Conservation (phyloP, 2,888 invertebrate genomes). For the Pycnomerus fuliginosus region DNA sequence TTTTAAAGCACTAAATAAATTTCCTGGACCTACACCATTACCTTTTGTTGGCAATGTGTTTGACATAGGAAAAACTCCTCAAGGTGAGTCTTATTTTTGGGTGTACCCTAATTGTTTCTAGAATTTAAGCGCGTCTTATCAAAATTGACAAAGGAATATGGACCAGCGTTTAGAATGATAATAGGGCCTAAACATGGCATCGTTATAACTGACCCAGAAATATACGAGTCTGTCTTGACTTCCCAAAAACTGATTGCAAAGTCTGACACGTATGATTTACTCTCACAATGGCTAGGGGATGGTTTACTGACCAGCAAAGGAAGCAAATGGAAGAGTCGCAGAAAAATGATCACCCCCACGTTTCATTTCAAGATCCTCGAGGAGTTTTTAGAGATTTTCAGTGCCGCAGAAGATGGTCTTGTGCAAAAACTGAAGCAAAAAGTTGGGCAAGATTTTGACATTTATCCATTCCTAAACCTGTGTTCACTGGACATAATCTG, state of each 20-base stretch:
- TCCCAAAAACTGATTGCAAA: conserved; percentile 32
- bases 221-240: conserved; percentile 8
- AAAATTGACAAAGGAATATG: conserved; percentile 5
- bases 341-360: conserved; percentile 42
- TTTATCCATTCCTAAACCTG: conserved; percentile 32
- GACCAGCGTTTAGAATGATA: conserved; percentile 5
- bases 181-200: conserved; percentile 2
- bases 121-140: conserved; percentile 3
- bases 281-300: conserved; percentile 46
- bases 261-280: conserved; percentile 39
- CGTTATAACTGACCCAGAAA: conserved; percentile 11
- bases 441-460: conserved; percentile 31
- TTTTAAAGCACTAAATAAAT: conserved; percentile 5
- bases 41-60: conserved; percentile 14
- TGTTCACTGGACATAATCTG: conserved; percentile 39
- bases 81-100: conserved; percentile 16
- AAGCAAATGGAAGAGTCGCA: conserved; percentile 36
- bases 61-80: conserved; percentile 10
- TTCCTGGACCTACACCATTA: conserved; percentile 18
- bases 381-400: conserved; percentile 36
- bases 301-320: conserved; percentile 49
- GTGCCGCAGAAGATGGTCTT: too few relatives aligned
- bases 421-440: too few relatives aligned
- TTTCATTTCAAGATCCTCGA: conserved; percentile 42
- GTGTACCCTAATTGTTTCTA: too few relatives aligned